A percentile compares a stretch with the other conserved stretches of the same genome.
Conservation (phyloP, 2,797 vertebrate genomes). For the Eidolon dupreanum region DNA sequence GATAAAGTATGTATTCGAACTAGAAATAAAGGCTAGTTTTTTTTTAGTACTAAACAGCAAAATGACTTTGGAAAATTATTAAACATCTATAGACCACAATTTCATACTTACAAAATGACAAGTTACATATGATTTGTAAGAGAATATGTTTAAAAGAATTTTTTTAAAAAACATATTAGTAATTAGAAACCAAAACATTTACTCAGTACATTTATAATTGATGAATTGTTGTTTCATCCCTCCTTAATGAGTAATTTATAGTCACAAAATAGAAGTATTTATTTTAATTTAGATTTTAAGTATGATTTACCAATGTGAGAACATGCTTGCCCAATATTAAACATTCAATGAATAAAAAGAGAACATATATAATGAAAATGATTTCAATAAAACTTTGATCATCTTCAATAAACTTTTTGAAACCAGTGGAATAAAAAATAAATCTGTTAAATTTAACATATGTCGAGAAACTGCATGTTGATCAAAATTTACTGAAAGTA, state of each 20-base stretch:
- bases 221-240: neutral
- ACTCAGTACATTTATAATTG: conserved; percentile 10
- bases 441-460: neutral
- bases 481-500: neutral
- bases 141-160: neutral
- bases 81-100: neutral
- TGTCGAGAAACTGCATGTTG: neutral
- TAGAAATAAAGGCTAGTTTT: neutral
- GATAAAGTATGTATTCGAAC: neutral
- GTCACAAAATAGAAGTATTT: neutral
- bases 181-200: neutral
- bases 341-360: neutral
- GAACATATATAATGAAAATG: neutral
- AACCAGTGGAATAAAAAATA: neutral
- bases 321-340: neutral
- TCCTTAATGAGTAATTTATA: neutral
- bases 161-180: neutral
- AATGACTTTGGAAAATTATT: neutral
- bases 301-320: neutral
- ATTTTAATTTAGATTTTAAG: conserved; percentile 9
- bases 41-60: neutral
- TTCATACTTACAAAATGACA: neutral
- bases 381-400: neutral
- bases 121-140: neutral
- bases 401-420: neutral